Conservation (phyloP, 2,888 invertebrate genomes). For the Frankliniella intonsa region DNA sequence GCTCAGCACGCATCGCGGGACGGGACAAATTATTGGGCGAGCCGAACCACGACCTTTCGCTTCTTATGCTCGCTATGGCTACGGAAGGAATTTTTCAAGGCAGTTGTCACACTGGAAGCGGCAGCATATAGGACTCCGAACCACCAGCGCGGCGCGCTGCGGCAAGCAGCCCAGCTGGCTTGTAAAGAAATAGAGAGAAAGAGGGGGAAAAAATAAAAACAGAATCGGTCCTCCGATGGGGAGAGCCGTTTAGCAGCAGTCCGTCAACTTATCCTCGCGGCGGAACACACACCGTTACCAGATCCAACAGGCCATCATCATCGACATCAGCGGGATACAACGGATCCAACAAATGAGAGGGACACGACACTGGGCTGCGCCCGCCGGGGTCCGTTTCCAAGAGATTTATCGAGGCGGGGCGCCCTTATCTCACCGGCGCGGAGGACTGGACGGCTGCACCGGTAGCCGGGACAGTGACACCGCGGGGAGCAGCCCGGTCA, state of each 20-base stretch:
- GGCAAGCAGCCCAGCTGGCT: background rate
- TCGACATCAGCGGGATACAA: too few species aligned
- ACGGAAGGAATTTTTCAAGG: background rate
- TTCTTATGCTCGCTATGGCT: background rate
- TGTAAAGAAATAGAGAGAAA: background rate
- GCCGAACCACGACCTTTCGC: background rate
- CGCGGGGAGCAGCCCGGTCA: too few species aligned
- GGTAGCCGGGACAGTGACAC: too few species aligned
- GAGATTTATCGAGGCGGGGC: too few species aligned
- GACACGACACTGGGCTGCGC: too few species aligned
- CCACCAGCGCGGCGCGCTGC: background rate
- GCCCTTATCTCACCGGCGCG: too few species aligned
- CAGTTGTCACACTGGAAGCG: background rate
- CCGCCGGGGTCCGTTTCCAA: too few species aligned
- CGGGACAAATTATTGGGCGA: background rate
- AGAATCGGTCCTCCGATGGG: background rate
- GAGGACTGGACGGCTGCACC: too few species aligned
- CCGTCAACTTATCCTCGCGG: too few species aligned
- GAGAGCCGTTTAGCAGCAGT: background rate
- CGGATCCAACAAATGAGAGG: too few species aligned
- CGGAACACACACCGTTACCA: too few species aligned
- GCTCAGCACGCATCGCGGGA: background rate
- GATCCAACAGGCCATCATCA: too few species aligned
- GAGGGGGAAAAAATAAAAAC: background rate
- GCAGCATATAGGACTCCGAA: background rate